Conservation (phyloP, 2,797 vertebrate genomes). For the Moxostoma hubbsi region DNA sequence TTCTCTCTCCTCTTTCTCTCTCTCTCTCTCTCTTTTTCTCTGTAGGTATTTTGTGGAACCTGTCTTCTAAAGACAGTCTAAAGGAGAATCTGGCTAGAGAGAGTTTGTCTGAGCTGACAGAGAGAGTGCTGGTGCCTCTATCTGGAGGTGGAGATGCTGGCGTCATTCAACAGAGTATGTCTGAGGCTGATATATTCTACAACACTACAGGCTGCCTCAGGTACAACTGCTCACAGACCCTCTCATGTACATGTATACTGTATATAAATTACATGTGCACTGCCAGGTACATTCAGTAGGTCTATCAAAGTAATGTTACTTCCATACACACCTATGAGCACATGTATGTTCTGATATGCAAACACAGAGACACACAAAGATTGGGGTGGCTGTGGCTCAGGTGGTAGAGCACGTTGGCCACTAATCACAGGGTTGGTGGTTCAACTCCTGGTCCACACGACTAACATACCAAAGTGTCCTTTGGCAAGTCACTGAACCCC, state of each 20-base stretch:
- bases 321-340: neutral
- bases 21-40: neutral
- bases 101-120: conserved; percentile 85
- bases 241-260: neutral
- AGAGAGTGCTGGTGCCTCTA: conserved; percentile 86
- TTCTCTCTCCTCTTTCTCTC: neutral
- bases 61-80: conserved; percentile 94
- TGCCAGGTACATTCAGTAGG: neutral
- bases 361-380: neutral
- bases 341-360: neutral
- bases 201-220: conserved; percentile 94
- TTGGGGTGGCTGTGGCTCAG: too few relatives aligned
- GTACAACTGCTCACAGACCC: conserved; percentile 67
- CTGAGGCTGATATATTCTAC: conserved; percentile 90
- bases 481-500: too few relatives aligned
- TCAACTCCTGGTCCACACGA: too few relatives aligned
- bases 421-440: too few relatives aligned
- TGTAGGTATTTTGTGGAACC: conserved; percentile 95
- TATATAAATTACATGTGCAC: neutral
- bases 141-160: conserved; percentile 71
- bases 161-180: conserved; percentile 83
- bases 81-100: conserved; percentile 91
- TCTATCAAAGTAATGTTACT: neutral
- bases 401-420: too few relatives aligned
- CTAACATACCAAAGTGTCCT: too few relatives aligned